Conservation (phyloP, 2,888 invertebrate species). For the Chaitophorus viminalis region DNA sequence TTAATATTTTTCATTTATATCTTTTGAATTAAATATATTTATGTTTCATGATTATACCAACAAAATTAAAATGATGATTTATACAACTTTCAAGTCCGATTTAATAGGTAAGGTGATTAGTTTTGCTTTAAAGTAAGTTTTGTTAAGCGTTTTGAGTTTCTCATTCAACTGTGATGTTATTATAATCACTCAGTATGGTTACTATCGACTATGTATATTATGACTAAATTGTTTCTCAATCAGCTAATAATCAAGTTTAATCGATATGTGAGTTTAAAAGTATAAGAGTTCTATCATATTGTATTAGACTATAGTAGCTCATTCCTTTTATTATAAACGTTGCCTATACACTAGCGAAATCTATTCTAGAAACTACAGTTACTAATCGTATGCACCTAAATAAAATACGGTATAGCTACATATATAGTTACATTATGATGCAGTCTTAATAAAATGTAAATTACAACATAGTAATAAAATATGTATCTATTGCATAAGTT, state of each 20-base stretch:
- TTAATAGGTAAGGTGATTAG: no score
- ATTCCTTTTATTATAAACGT: slow-evolving; percentile 35
- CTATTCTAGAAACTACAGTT: slow-evolving; percentile 55
- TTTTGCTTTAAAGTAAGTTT: no score
- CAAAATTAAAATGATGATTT: no score
- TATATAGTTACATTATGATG: slow-evolving; percentile 33
- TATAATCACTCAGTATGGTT: neutral
- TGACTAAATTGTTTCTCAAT: neutral
- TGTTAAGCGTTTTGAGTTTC: neutral
- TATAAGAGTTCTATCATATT: neutral
- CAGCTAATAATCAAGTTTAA: neutral
- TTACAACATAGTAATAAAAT: neutral
- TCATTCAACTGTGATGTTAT: neutral
- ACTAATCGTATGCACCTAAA: slow-evolving; percentile 31
- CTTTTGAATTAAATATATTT: no score
- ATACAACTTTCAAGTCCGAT: no score
- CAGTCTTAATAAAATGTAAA: slow-evolving; percentile 26
- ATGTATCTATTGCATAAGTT: neutral
- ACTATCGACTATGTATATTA: neutral
- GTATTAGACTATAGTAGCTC: neutral
- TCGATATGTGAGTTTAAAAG: neutral
- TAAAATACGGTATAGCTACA: slow-evolving; percentile 32
- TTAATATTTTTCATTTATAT: no score
- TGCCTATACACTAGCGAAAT: slow-evolving; percentile 29
- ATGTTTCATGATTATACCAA: no score